Conservation (phyloP, 2,797 vertebrate genomes). For the Acrossocheilus wenchowensis region DNA sequence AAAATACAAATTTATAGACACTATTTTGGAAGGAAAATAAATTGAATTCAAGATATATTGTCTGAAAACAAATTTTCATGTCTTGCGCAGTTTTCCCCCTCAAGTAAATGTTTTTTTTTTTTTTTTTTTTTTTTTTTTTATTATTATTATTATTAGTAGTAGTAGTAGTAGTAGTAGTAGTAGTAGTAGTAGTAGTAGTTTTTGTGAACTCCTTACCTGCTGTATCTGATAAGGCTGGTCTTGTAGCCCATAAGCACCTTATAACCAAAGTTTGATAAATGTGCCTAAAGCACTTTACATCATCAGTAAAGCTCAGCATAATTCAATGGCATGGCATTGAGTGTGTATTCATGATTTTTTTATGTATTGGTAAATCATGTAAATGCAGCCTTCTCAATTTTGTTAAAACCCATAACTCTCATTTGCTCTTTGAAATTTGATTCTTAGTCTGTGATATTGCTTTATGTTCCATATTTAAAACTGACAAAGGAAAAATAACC, state of each 20-base stretch:
- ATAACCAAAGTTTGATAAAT: not conserved
- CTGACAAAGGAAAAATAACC: too few species aligned
- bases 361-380: not conserved
- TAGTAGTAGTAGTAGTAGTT: too few species aligned
- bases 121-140: not conserved
- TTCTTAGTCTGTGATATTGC: too few species aligned
- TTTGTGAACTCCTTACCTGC: too few species aligned
- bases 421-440: not conserved
- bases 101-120: not conserved
- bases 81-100: not conserved
- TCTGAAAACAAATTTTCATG: not conserved
- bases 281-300: not conserved
- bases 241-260: not conserved
- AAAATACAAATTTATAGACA: not conserved
- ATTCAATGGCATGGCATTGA: not conserved
- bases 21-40: not conserved
- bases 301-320: not conserved
- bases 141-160: too few species aligned
- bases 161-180: too few species aligned
- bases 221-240: not conserved
- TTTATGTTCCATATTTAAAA: too few species aligned
- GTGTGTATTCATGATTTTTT: not conserved
- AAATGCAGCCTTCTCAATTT: not conserved
- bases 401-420: not conserved
- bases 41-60: not conserved